Evolutionary conservation across 2,113 vertebrate genomes (phyloP).

Genomic region (Silurus meridionalis): DNA sequence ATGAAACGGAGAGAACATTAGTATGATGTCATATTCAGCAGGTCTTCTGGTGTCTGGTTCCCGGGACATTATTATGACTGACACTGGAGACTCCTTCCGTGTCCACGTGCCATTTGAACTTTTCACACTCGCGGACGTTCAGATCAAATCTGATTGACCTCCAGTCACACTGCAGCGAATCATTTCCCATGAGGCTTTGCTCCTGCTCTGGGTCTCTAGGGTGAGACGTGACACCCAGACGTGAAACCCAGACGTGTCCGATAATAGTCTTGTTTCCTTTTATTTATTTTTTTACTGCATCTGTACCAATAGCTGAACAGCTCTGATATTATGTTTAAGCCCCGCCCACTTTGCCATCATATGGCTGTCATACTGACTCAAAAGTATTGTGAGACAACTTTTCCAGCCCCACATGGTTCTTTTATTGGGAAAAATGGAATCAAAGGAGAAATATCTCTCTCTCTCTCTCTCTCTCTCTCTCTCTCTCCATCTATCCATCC

Average conservation of each 20-base stretch:
- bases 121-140: background rate
- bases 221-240: too few species aligned
- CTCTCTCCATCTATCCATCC: background rate
- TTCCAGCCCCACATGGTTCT: too few species aligned
- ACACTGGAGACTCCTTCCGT: background rate
- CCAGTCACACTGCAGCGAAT: background rate
- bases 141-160: background rate
- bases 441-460: background rate
- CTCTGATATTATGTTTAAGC: background rate
- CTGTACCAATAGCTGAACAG: too few species aligned
- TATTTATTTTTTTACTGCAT: background rate
- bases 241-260: too few species aligned
- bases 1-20: background rate
- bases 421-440: too few species aligned
- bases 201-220: too few species aligned
- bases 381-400: too few species aligned
- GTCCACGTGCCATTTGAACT: too few species aligned
- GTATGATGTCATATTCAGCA: background rate
- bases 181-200: conserved; percentile 39
- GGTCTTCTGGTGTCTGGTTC: too few species aligned
- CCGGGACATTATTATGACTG: background rate
- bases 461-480: conserved; percentile 1
- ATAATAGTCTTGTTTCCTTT: background rate
- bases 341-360: background rate
- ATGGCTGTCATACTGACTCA: background rate